phyloP scores from a whole-genome alignment of 2,888 invertebrate genomes.

The Balanococcus diminutus region DNA sequence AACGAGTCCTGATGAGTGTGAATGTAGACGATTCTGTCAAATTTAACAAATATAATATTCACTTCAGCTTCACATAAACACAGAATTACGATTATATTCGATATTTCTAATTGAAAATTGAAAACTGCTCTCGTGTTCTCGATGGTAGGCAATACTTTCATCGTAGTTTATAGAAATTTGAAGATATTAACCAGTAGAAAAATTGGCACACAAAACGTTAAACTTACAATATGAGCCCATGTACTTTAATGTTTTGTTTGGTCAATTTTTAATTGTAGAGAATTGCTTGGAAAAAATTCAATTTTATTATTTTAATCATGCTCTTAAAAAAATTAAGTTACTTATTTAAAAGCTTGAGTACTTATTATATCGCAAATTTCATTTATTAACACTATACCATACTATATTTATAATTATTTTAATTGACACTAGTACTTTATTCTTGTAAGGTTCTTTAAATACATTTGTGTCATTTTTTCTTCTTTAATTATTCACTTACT shows the following conservation, averaged over 20 bases:
- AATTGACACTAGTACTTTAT: background rate
- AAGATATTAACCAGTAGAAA: conserved; percentile 38
- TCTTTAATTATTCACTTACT: background rate
- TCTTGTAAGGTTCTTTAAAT: background rate
- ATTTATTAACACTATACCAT: background rate
- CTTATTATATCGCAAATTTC: background rate
- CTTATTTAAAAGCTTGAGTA: background rate
- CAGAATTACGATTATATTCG: background rate
- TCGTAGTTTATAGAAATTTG: background rate
- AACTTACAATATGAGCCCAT: background rate
- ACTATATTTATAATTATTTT: background rate
- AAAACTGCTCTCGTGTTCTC: background rate
- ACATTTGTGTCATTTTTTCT: background rate
- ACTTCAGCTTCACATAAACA: background rate
- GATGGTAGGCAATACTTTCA: no score
- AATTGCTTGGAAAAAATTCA: background rate
- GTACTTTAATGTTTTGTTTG: conserved; percentile 37
- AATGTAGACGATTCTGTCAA: no score
- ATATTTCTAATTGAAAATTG: no score
- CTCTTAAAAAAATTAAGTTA: background rate
- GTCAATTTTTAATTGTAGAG: conserved; percentile 22
- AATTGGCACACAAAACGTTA: conserved; percentile 41
- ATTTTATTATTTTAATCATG: background rate
- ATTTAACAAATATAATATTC: background rate
- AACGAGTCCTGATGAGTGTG: background rate